A percentile compares a stretch with the other conserved stretches of the same genome.
phyloP scores from a whole-genome alignment of 2,113 vertebrate genomes.

The Ptychochromis oligacanthus region DNA sequence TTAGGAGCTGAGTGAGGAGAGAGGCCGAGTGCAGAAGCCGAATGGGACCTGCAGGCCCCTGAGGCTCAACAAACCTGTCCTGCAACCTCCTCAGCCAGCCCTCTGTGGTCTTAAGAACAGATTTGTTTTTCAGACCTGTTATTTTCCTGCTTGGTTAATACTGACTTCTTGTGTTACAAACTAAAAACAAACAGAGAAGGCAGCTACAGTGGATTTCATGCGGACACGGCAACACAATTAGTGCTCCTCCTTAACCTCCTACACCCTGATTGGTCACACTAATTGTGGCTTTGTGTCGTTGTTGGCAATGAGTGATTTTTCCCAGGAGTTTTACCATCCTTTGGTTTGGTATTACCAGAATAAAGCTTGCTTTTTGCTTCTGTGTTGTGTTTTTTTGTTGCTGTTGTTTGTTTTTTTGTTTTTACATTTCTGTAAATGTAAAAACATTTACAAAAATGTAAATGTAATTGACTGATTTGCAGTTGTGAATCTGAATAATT shows the following conservation, averaged over 20 bases:
- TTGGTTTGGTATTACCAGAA: neutral
- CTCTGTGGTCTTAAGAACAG: constrained; percentile 18
- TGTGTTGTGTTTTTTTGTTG: no score
- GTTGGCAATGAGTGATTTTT: neutral
- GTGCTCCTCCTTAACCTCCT: neutral
- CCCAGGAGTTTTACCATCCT: neutral
- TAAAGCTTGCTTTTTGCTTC: neutral
- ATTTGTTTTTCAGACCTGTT: constrained; percentile 71
- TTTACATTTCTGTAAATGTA: no score
- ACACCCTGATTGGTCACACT: neutral
- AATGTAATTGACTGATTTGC: neutral
- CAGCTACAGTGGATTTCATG: neutral
- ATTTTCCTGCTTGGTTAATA: constrained; percentile 63
- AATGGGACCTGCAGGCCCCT: constrained; percentile 51
- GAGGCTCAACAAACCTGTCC: constrained; percentile 70
- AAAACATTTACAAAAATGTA: no score
- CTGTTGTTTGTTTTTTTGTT: no score
- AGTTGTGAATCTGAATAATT: neutral
- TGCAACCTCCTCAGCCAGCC: constrained; percentile 50
- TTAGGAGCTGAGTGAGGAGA: constrained; percentile 30
- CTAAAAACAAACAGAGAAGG: constrained; percentile 30
- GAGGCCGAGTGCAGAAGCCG: constrained; percentile 12
- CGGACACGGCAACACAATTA: neutral
- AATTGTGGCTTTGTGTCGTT: neutral
- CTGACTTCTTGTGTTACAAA: constrained; percentile 38